A percentile compares a stretch with the other conserved stretches of the same genome.
phyloP scores from a whole-genome alignment of 2,113 vertebrate genomes.

The Dicaeum eximium region DNA sequence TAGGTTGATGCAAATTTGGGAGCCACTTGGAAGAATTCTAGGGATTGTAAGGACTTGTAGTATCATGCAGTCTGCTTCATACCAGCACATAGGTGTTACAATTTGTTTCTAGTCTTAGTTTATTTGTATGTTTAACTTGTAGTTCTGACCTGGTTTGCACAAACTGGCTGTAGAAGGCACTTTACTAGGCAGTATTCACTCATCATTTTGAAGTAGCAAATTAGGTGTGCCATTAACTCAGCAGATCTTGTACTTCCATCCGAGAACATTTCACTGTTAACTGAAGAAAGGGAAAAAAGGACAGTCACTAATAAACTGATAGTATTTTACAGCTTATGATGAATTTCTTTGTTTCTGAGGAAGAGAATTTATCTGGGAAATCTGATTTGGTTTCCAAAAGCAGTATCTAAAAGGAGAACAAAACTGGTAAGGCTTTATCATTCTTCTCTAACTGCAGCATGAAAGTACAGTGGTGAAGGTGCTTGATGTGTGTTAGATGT shows the following conservation, averaged over 20 bases:
- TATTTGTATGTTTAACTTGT: background rate
- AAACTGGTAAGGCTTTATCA: background rate
- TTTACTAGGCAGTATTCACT: background rate
- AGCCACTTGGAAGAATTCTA: background rate
- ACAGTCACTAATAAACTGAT: background rate
- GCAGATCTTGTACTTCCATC: background rate
- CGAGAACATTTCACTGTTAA: background rate
- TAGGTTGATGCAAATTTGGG: background rate
- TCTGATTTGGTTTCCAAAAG: background rate
- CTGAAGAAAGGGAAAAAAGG: background rate
- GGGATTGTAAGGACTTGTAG: background rate
- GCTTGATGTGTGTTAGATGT: background rate
- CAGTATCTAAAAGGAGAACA: background rate
- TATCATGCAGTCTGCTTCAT: background rate
- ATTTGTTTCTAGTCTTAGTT: background rate
- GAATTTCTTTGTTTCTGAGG: background rate
- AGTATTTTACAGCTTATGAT: background rate
- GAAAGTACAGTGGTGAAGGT: background rate
- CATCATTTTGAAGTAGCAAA: background rate
- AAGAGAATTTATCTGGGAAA: background rate
- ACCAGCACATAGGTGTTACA: accelerated
- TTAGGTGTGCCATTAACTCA: background rate
- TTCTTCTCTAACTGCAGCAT: background rate
- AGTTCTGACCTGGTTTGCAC: background rate
- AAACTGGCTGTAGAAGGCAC: background rate